Evolutionary conservation across 2,888 invertebrate genomes (phyloP).

Genomic region (Agonopterix subpropinquella): DNA sequence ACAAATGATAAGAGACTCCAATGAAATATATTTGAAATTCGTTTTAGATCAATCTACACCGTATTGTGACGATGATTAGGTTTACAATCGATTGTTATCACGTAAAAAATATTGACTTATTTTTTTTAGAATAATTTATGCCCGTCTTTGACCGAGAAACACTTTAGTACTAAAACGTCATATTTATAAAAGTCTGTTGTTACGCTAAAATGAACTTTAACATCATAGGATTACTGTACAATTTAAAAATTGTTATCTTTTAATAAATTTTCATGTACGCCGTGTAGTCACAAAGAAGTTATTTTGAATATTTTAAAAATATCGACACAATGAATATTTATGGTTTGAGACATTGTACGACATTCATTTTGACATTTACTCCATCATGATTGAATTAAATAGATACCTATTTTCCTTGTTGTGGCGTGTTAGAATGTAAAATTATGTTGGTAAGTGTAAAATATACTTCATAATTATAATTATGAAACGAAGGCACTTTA

Average conservation of each 20-base stretch:
- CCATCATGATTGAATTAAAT: constrained; percentile 10
- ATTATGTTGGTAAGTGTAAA: not conserved
- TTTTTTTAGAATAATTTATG: constrained; percentile 34
- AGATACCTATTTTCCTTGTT: no score
- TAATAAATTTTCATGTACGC: constrained; percentile 19
- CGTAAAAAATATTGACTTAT: constrained; percentile 18
- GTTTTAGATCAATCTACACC: constrained; percentile 15
- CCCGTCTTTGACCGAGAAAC: constrained; percentile 37
- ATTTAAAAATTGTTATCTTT: not conserved
- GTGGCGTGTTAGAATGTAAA: no score
- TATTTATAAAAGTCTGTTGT: constrained; percentile 3
- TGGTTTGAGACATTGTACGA: constrained; percentile 9
- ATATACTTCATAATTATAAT: not conserved
- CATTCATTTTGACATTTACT: constrained; percentile 5
- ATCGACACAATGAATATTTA: constrained; percentile 21
- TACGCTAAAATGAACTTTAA: not conserved
- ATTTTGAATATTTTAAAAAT: constrained; percentile 29
- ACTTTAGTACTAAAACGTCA: not conserved
- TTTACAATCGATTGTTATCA: constrained; percentile 13
- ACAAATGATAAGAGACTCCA: constrained; percentile 34
- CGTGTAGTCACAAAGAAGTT: constrained; percentile 24
- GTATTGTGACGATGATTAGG: constrained; percentile 3
- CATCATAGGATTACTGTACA: no score
- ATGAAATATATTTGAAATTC: constrained; percentile 30
- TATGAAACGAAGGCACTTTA: no score